Evolutionary conservation across 2,113 vertebrate species (phyloP).

Genomic region (Tinamus guttatus): DNA sequence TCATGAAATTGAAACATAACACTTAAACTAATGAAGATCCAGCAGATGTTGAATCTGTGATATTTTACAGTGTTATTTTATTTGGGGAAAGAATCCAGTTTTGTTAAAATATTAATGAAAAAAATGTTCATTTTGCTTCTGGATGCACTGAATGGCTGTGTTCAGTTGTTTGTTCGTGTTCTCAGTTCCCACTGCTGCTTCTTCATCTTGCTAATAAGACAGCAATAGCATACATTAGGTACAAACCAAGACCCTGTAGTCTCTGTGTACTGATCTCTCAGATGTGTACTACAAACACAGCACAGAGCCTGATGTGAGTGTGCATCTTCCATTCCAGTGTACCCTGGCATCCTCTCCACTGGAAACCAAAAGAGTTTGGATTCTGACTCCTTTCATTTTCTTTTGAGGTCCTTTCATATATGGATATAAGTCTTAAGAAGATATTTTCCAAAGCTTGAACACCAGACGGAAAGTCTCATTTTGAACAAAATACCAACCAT

Average conservation of each 20-base stretch:
- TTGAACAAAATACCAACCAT: not conserved
- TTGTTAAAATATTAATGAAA: slow-evolving; percentile 44
- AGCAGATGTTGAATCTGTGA: slow-evolving; percentile 20
- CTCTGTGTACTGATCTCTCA: not conserved
- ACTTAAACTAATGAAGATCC: slow-evolving; percentile 38
- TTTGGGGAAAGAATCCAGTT: slow-evolving; percentile 1
- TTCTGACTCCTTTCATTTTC: not conserved
- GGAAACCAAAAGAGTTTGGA: not conserved
- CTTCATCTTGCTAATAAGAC: not conserved
- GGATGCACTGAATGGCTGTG: not conserved
- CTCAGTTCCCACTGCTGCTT: not conserved
- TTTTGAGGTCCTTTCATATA: not conserved
- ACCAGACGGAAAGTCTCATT: not conserved
- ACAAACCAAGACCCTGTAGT: not conserved
- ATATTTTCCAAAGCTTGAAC: not conserved
- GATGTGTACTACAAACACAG: not conserved
- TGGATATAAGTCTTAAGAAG: not conserved
- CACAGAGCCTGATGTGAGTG: not conserved
- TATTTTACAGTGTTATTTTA: not conserved
- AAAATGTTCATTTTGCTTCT: slow-evolving; percentile 4
- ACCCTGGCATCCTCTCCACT: not conserved
- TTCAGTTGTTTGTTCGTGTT: not conserved
- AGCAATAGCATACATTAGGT: not conserved
- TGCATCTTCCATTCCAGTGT: not conserved
- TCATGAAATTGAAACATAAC: not conserved